A percentile compares a stretch with the other conserved stretches of the same genome.
phyloP scores from a whole-genome alignment of 1,140 invertebrate species.

The Drosophila lacteicornis region DNA sequence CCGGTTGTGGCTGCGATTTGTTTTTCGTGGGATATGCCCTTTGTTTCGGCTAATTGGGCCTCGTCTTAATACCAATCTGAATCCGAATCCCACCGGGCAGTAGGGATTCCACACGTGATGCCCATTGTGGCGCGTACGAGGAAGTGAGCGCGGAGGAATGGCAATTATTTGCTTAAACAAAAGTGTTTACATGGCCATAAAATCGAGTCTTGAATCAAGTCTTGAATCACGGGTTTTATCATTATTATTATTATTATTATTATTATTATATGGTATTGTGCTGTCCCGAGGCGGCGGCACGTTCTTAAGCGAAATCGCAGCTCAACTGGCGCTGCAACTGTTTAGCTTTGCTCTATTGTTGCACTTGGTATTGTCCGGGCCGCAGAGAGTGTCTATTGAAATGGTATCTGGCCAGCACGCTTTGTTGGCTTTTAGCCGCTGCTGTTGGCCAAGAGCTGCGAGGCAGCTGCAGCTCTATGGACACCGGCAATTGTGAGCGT shows the following conservation, averaged over 20 bases:
- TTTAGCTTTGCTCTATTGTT: slow-evolving; percentile 39
- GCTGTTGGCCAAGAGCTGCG: slow-evolving; percentile 44
- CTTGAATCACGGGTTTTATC: slow-evolving; percentile 34
- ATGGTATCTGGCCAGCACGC: slow-evolving; percentile 35
- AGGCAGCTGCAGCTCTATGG: slow-evolving; percentile 42
- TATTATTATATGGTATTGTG: slow-evolving; percentile 2
- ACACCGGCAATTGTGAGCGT: slow-evolving; percentile 44
- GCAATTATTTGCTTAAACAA: slow-evolving; percentile 72
- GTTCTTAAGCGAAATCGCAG: slow-evolving; percentile 69
- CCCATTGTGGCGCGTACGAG: slow-evolving; percentile 45
- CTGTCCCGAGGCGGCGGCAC: slow-evolving; percentile 43
- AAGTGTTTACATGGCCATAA: slow-evolving; percentile 56
- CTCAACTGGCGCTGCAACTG: slow-evolving; percentile 59
- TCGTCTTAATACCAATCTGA: slow-evolving; percentile 9
- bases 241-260: slow-evolving; percentile 23
- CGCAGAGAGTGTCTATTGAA: slow-evolving; percentile 49
- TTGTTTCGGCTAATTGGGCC: slow-evolving; percentile 56
- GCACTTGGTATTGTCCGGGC: slow-evolving; percentile 39
- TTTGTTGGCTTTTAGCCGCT: slow-evolving; percentile 30
- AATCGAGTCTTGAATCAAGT: slow-evolving; percentile 21
- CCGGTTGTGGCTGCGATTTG: slow-evolving; percentile 42
- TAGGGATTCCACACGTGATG: slow-evolving; percentile 17
- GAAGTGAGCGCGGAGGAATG: slow-evolving; percentile 55
- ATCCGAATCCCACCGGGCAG: not conserved
- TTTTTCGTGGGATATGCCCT: slow-evolving; percentile 44